A percentile compares a stretch with the other conserved stretches of the same genome.
Evolutionary conservation across 2,113 vertebrate genomes (phyloP).

Genomic region (Tyrannus savana): DNA sequence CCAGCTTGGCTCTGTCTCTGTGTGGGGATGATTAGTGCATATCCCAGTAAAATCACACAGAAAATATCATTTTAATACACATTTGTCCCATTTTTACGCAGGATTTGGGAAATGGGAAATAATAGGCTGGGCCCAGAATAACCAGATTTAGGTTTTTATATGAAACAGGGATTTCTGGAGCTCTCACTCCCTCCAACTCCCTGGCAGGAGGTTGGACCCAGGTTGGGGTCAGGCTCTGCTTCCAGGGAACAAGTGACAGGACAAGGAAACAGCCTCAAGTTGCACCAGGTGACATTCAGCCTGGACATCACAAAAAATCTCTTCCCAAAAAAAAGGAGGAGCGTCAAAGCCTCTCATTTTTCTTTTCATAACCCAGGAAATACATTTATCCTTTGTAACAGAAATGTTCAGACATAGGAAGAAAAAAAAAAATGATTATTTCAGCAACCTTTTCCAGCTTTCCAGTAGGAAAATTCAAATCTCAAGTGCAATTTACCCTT

Average conservation of each 20-base stretch:
- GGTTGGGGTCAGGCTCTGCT: no score
- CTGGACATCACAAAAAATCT: background rate
- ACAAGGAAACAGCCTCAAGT: background rate
- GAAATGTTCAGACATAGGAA: background rate
- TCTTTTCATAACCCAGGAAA: background rate
- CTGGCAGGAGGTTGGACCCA: background rate
- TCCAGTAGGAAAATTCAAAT: constrained; percentile 27
- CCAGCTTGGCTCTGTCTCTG: background rate
- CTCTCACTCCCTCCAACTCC: background rate
- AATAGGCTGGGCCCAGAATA: background rate
- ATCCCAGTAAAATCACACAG: background rate
- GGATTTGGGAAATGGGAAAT: background rate
- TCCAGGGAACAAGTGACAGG: background rate
- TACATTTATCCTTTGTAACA: background rate
- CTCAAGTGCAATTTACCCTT: background rate
- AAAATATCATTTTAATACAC: background rate
- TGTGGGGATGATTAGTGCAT: background rate
- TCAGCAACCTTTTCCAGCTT: constrained; percentile 37
- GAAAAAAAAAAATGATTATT: background rate
- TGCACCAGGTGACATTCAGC: background rate
- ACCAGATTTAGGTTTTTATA: background rate
- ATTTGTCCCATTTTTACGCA: background rate
- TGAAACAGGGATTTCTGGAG: background rate
- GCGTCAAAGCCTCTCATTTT: background rate
- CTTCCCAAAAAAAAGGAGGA: background rate